phyloP scores from a whole-genome alignment of 1,140 invertebrate species.

The Sminthurinus signatus region DNA sequence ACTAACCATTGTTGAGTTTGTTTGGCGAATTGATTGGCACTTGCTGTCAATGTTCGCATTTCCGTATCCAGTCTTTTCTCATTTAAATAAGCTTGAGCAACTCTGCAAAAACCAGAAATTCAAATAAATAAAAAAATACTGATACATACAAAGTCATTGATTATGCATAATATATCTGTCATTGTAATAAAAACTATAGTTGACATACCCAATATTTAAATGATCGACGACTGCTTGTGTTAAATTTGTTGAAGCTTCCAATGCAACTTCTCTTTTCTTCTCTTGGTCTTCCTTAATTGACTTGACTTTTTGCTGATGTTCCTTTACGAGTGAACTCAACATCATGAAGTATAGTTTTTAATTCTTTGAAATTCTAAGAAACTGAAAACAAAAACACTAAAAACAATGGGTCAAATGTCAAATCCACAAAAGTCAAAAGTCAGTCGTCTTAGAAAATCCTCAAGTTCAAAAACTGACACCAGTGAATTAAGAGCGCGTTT shows the following conservation, averaged over 20 bases:
- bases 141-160: neutral
- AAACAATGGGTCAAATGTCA: no score
- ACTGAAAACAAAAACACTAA: no score
- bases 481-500: no score
- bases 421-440: no score
- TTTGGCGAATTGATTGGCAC: slow-evolving; percentile 89
- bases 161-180: no score
- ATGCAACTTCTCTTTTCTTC: slow-evolving; percentile 86
- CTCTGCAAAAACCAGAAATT: slow-evolving; percentile 48
- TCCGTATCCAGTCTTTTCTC: slow-evolving; percentile 95
- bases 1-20: slow-evolving; percentile 95
- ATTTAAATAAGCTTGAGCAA: slow-evolving; percentile 96
- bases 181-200: neutral
- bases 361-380: no score
- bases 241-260: slow-evolving; percentile 80
- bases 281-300: slow-evolving; percentile 75
- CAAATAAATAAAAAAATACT: neutral
- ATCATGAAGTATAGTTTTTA: no score
- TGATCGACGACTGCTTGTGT: slow-evolving; percentile 93
- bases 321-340: slow-evolving; percentile 79
- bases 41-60: slow-evolving; percentile 91
- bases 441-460: no score
- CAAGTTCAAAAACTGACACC: no score
- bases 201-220: slow-evolving; percentile 85
- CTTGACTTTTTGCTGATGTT: slow-evolving; percentile 72